A percentile compares a stretch with the other conserved stretches of the same genome.
Evolutionary conservation across 2,888 invertebrate genomes (phyloP).

Genomic region (Caradrina clavipalpis): DNA sequence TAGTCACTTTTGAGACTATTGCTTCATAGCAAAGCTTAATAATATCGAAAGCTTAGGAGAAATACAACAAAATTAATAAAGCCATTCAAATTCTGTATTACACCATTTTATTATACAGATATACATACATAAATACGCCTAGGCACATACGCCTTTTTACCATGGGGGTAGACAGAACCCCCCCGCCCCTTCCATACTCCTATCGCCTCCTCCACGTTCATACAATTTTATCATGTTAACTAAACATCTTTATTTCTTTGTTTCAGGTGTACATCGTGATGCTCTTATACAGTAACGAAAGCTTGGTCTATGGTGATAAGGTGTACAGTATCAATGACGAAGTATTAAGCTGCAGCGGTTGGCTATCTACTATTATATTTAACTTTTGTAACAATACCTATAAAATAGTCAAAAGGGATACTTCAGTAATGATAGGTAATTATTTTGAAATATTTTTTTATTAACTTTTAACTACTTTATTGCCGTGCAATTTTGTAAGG

Average conservation of each 20-base stretch:
- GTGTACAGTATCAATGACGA: constrained; percentile 79
- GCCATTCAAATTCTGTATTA: too few species aligned
- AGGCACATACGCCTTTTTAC: too few species aligned
- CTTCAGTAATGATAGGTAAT: constrained; percentile 81
- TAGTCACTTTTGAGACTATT: background rate
- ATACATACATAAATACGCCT: too few species aligned
- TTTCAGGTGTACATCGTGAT: constrained; percentile 78
- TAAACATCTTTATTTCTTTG: constrained; percentile 43
- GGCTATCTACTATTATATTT: constrained; percentile 79
- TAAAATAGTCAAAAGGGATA: constrained; percentile 84
- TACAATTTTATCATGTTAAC: too few species aligned
- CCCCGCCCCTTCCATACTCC: too few species aligned
- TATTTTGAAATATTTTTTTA: background rate
- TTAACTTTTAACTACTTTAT: too few species aligned
- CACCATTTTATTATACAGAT: too few species aligned
- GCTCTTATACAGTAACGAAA: constrained; percentile 68
- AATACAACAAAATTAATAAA: background rate
- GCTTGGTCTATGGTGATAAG: constrained; percentile 60
- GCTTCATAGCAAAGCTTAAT: background rate
- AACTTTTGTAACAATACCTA: constrained; percentile 82
- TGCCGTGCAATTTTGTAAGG: background rate
- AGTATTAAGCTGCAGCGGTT: constrained; percentile 80
- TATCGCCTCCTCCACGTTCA: too few species aligned
- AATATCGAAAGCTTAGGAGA: background rate
- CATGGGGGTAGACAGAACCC: too few species aligned